Percentiles rank a stretch among this genome's conserved stretches.
Evolutionary conservation across 1,140 invertebrate species (phyloP).

Genomic region (Ceratina calcarata): DNA sequence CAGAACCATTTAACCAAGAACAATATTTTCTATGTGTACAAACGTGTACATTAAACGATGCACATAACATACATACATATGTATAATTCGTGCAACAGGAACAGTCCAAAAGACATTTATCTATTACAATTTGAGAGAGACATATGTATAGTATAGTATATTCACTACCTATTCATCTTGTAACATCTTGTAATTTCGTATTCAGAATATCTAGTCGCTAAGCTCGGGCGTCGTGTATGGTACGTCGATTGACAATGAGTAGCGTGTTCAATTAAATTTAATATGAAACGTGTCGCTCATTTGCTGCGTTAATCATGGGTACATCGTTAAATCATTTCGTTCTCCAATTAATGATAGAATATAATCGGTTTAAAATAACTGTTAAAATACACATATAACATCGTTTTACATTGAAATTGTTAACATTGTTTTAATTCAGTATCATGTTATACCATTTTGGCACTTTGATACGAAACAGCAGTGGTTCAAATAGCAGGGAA

Average conservation of each 20-base stretch:
- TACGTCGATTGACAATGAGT: not conserved
- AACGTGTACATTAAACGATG: not conserved
- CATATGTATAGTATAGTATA: not conserved
- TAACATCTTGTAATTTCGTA: not conserved
- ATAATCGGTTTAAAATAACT: too few species aligned
- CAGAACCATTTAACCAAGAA: not conserved
- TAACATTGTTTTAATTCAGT: too few species aligned
- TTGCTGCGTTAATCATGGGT: too few species aligned
- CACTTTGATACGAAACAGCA: too few species aligned
- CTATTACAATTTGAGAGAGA: not conserved
- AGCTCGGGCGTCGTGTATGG: not conserved
- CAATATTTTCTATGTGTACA: slow-evolving; percentile 21
- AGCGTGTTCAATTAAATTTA: slow-evolving; percentile 25
- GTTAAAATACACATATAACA: too few species aligned
- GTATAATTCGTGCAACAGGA: not conserved
- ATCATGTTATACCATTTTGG: too few species aligned
- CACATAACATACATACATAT: not conserved
- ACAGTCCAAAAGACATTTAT: not conserved
- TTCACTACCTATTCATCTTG: not conserved
- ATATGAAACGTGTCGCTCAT: not conserved
- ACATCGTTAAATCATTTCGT: too few species aligned
- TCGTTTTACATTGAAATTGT: too few species aligned
- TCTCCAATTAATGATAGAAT: too few species aligned
- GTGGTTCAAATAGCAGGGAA: too few species aligned
- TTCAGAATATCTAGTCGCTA: not conserved